These are phyloP conservation scores for Melangyna quadrimaculata DNA, from an alignment of 2,888 invertebrate genomes.

Conservation along the genomic window DNA sequence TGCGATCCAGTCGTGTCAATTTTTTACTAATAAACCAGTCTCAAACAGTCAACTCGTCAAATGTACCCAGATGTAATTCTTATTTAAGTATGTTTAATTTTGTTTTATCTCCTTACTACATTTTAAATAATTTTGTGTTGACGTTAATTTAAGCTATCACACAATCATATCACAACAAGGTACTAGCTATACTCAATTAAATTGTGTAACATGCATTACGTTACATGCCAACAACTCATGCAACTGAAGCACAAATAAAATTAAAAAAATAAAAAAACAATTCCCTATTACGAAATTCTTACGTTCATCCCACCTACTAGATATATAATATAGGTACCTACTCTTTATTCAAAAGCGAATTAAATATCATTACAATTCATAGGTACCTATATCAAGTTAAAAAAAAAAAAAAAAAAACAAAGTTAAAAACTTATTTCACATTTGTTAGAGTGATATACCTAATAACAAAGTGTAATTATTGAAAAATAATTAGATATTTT, in stretches of 20 bases:
- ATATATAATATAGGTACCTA: no score
- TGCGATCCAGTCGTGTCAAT: no score
- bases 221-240: slow-evolving; percentile 5
- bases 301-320: slow-evolving; percentile 4
- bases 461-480: slow-evolving; percentile 11
- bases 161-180: neutral
- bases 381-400: neutral
- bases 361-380: neutral
- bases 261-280: neutral
- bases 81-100: neutral
- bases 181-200: neutral
- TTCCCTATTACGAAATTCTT: slow-evolving; percentile 10
- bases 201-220: slow-evolving; percentile 18
- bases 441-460: neutral
- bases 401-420: neutral
- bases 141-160: neutral
- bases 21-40: no score
- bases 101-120: neutral
- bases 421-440: neutral
- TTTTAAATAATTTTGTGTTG: no score
- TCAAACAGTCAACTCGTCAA: no score
- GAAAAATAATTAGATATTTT: slow-evolving; percentile 21
- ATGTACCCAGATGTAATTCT: no score
- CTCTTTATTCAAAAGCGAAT: neutral
- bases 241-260: neutral